These are phyloP conservation scores for Dendrophyllia cribrosa DNA, from an alignment of 64 coral and sea anemone genomes.

Conservation along the genomic window DNA sequence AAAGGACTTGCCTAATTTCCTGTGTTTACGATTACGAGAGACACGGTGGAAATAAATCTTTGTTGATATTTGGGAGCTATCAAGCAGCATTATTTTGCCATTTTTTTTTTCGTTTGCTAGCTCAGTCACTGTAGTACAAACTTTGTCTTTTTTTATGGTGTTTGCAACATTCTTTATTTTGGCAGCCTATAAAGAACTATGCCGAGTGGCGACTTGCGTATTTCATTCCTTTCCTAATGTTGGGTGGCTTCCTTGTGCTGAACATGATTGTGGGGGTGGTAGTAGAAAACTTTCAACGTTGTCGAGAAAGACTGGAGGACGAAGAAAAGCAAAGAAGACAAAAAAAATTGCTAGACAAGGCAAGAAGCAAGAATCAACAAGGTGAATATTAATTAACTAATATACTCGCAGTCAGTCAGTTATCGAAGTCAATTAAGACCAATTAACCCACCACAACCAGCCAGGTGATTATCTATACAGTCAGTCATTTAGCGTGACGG, in stretches of 20 bases:
- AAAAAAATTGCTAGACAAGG: conserved; percentile 32
- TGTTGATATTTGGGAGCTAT: too few relatives aligned
- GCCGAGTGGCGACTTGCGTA: conserved; percentile 94
- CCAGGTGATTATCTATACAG: too few relatives aligned
- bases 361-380: conserved; percentile 19
- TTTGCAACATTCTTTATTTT: neutral
- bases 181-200: conserved; percentile 85
- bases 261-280: conserved; percentile 99
- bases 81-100: too few relatives aligned
- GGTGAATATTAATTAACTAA: neutral
- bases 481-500: neutral
- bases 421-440: neutral
- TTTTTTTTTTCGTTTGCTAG: too few relatives aligned
- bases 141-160: too few relatives aligned
- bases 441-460: too few relatives aligned
- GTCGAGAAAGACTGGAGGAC: conserved; percentile 82
- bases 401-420: neutral
- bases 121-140: too few relatives aligned
- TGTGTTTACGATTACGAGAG: too few relatives aligned
- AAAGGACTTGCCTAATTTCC: too few relatives aligned
- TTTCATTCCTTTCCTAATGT: conserved; percentile 89
- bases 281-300: conserved; percentile 97
- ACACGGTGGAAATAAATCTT: too few relatives aligned
- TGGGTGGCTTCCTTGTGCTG: conserved; percentile 94
- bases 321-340: conserved; percentile 57